Percentiles rank a stretch among this genome's conserved stretches.
These are phyloP conservation scores for Montipora efflorescens DNA, from an alignment of 64 coral and sea anemone genomes.

Conservation along the genomic window DNA sequence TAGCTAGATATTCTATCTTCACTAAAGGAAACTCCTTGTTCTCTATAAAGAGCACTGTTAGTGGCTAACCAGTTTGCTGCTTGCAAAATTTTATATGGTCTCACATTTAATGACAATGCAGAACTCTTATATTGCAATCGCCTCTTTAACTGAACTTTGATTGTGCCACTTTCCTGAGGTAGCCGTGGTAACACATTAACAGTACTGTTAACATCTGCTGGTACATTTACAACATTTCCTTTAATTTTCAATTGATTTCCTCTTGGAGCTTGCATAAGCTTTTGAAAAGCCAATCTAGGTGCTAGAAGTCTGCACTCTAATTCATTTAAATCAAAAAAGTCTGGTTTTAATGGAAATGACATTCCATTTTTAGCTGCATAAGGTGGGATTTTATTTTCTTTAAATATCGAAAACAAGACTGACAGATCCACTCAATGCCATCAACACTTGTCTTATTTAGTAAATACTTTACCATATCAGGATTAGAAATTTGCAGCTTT, in stretches of 20 bases:
- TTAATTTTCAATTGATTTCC: no score
- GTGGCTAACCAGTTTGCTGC: constrained; percentile 19
- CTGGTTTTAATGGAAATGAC: background rate
- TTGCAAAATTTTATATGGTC: background rate
- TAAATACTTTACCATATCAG: background rate
- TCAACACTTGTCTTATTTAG: background rate
- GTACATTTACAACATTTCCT: constrained; percentile 23
- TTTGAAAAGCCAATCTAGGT: no score
- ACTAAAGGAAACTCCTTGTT: constrained; percentile 21
- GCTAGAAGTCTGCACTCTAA: no score
- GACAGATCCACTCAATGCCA: background rate
- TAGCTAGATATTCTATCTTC: background rate
- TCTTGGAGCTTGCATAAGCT: no score
- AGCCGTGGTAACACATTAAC: constrained; percentile 10
- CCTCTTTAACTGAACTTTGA: constrained; percentile 36
- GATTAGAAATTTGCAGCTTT: background rate
- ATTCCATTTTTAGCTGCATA: background rate
- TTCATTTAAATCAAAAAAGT: no score
- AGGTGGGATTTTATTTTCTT: background rate
- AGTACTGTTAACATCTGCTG: constrained; percentile 22
- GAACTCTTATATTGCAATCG: constrained; percentile 24
- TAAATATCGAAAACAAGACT: background rate
- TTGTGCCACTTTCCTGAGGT: background rate
- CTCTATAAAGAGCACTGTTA: constrained; percentile 7
- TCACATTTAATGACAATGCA: constrained; percentile 29